These are phyloP conservation scores for human DNA, from an alignment of 2,113 vertebrate genomes.

Conservation along the genomic window DNA sequence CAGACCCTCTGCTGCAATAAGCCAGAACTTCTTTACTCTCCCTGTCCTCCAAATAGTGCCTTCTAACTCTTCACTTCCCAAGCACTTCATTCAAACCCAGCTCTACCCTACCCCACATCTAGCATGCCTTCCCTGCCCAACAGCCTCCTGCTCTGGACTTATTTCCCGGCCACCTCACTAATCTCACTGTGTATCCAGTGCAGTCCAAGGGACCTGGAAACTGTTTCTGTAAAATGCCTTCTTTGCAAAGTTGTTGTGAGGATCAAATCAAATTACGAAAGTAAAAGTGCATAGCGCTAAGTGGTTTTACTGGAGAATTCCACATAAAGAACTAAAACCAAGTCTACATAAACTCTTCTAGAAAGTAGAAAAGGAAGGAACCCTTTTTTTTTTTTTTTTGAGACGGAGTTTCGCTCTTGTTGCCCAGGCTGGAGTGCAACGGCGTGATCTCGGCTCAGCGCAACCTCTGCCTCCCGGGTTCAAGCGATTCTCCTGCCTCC, in stretches of 20 bases:
- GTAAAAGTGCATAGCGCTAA: background rate
- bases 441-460: no score
- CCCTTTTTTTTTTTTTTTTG: background rate
- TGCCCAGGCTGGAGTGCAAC: no score
- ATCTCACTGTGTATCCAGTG: background rate
- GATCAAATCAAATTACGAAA: background rate
- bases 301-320: background rate
- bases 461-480: no score
- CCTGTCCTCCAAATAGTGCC: background rate
- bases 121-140: background rate
- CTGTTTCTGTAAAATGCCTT: slow-evolving; percentile 2
- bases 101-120: background rate
- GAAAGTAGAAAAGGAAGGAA: background rate
- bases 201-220: background rate
- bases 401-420: no score
- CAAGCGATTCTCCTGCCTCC: no score
- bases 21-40: background rate
- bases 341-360: background rate
- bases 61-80: background rate
- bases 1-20: background rate
- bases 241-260: background rate
- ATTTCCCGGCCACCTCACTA: background rate
- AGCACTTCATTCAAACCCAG: background rate
- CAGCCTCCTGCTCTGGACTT: background rate
- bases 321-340: background rate